phyloP scores from a whole-genome alignment of 2,797 vertebrate genomes.

The Melanotaenia trifasciata region DNA sequence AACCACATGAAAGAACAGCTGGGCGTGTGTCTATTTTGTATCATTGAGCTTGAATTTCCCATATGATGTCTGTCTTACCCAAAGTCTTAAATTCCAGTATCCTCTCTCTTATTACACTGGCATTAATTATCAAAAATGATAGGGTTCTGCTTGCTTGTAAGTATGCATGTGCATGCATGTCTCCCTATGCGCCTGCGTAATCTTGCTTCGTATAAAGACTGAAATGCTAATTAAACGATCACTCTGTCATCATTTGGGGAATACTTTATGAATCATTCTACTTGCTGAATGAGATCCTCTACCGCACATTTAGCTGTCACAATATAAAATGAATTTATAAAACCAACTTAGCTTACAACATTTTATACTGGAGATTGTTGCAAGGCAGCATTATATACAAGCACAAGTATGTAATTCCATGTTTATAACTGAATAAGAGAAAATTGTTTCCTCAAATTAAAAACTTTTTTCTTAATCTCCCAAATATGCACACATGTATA shows the following conservation, averaged over 20 bases:
- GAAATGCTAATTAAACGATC: conserved; percentile 71
- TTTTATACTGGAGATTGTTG: conserved; percentile 2
- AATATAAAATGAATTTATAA: conserved; percentile 10
- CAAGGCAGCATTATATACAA: conserved; percentile 1
- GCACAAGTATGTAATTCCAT: background rate
- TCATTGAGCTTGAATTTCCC: conserved; percentile 59
- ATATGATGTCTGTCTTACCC: conserved; percentile 51
- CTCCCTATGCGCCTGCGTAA: conserved; percentile 43
- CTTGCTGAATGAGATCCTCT: conserved; percentile 31
- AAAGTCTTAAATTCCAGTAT: conserved; percentile 71
- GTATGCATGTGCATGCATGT: conserved; percentile 21
- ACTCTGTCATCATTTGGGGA: conserved; percentile 54
- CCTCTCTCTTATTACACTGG: conserved; percentile 68
- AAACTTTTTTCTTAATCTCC: background rate
- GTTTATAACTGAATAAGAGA: conserved; percentile 4
- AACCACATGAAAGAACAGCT: conserved; percentile 59
- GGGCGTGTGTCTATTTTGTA: conserved; percentile 63
- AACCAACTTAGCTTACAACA: conserved; percentile 8
- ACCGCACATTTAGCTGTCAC: conserved; percentile 9
- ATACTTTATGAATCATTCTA: conserved; percentile 50
- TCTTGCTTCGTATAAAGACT: conserved; percentile 54
- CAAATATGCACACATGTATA: background rate
- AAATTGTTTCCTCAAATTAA: background rate
- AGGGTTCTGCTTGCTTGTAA: conserved; percentile 52
- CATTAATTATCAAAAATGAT: conserved; percentile 77